Percentiles rank a stretch among this genome's conserved stretches.
Conservation (phyloP, 1,140 invertebrate genomes). For the Drosophila watanabei region DNA sequence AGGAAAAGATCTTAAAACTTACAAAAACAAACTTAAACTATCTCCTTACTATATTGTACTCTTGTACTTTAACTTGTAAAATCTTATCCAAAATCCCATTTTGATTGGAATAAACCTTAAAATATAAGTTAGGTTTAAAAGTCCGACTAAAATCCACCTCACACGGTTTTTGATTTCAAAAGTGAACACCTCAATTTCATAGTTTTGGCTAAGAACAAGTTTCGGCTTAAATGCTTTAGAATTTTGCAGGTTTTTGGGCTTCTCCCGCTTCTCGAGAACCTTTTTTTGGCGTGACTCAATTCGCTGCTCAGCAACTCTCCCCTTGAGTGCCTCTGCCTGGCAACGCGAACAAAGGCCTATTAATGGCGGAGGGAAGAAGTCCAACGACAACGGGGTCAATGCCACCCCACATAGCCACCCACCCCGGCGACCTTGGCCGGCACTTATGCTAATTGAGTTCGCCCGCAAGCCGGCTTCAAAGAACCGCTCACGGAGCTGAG, state of each 20-base stretch:
- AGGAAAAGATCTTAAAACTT: too few species aligned
- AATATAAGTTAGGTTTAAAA: background rate
- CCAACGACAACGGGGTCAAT: conserved; percentile 39
- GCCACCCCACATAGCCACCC: conserved; percentile 32
- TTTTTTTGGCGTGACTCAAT: conserved; percentile 9
- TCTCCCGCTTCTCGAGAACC: background rate
- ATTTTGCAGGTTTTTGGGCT: conserved; percentile 5
- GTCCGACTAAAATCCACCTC: background rate
- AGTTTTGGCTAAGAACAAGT: background rate
- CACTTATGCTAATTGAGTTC: conserved; percentile 44
- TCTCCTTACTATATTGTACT: too few species aligned
- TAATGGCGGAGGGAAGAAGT: conserved; percentile 15
- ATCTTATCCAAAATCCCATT: background rate
- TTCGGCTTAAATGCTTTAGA: conserved; percentile 1
- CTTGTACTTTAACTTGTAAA: background rate
- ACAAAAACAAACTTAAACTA: too few species aligned
- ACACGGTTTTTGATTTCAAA: background rate
- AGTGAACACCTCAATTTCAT: background rate
- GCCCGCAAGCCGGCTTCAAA: conserved; percentile 19
- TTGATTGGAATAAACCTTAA: background rate
- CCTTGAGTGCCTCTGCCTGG: conserved; percentile 2
- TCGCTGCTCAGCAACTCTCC: background rate
- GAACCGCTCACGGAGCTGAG: conserved; percentile 1
- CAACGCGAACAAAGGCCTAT: conserved; percentile 36
- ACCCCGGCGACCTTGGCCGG: conserved; percentile 31